Evolutionary conservation across 2,113 vertebrate genomes (phyloP).

Genomic region (Rhadina sibilatrix): DNA sequence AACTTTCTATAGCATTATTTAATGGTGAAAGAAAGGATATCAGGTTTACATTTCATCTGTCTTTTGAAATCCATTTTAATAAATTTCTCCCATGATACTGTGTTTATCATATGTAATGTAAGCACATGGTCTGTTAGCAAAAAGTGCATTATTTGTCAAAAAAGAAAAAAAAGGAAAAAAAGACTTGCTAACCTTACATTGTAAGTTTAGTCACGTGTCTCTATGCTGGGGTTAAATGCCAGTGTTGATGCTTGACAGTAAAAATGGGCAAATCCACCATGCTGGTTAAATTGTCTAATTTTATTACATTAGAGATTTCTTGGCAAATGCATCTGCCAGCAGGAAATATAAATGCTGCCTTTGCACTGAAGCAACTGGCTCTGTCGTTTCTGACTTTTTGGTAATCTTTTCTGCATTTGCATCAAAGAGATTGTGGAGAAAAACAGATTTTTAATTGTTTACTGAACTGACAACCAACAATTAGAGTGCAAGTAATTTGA

Average conservation of each 20-base stretch:
- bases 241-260: conserved; percentile 73
- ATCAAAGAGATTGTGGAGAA: conserved; percentile 57
- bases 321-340: conserved; percentile 77
- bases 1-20: conserved; percentile 73
- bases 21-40: conserved; percentile 67
- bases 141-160: conserved; percentile 29
- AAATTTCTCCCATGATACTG: not conserved
- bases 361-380: conserved; percentile 60
- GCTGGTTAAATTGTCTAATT: conserved; percentile 82
- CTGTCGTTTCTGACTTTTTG: conserved; percentile 63
- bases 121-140: not conserved
- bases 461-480: conserved; percentile 54
- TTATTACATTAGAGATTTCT: conserved; percentile 80
- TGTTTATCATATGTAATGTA: conserved; percentile 11
- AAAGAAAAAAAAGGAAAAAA: not conserved
- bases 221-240: conserved; percentile 72
- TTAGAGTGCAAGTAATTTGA: conserved; percentile 38
- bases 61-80: conserved; percentile 57
- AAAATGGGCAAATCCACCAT: conserved; percentile 76
- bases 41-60: conserved; percentile 56
- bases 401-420: conserved; percentile 62
- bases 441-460: conserved; percentile 68
- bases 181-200: conserved; percentile 58
- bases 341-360: conserved; percentile 75
- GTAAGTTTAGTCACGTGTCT: conserved; percentile 70